Conservation (phyloP, 2,113 vertebrate genomes). For the Columba janthina region DNA sequence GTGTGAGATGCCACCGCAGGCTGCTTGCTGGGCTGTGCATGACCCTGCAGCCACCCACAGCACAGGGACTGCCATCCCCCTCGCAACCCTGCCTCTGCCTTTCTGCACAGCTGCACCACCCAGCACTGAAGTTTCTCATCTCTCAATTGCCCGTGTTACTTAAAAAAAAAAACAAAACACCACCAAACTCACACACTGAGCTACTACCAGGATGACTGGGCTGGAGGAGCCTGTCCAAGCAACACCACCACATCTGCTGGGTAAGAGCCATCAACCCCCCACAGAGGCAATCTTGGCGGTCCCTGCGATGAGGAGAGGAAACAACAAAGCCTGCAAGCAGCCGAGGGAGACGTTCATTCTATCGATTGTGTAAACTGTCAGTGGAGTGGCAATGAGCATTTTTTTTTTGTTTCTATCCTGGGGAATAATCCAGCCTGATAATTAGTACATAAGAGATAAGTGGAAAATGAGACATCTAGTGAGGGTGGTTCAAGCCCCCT, state of each 20-base stretch:
- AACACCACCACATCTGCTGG: not conserved
- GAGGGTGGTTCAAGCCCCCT: conserved; percentile 66
- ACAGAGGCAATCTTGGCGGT: not conserved
- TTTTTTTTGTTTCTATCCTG: conserved; percentile 50
- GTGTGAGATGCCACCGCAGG: not conserved
- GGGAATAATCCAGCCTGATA: conserved; percentile 67
- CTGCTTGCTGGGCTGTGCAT: not conserved
- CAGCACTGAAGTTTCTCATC: not conserved
- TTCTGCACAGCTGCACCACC: not conserved
- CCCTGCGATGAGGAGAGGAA: not conserved
- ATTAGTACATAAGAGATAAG: conserved; percentile 61
- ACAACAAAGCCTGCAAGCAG: conserved; percentile 16
- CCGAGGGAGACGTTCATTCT: not conserved
- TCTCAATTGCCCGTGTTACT: not conserved
- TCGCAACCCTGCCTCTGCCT: fast-evolving
- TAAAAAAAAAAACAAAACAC: not conserved
- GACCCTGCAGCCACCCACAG: not conserved
- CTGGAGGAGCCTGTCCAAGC: not conserved
- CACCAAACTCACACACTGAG: not conserved
- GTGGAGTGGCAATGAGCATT: conserved; percentile 29
- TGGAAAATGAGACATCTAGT: conserved; percentile 54
- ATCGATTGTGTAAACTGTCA: conserved; percentile 68
- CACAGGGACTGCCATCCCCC: not conserved
- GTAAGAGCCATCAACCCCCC: not conserved
- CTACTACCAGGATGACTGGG: not conserved